These are phyloP conservation scores for Drosophila sordidula DNA, from an alignment of 2,888 invertebrate species.

Conservation along the genomic window DNA sequence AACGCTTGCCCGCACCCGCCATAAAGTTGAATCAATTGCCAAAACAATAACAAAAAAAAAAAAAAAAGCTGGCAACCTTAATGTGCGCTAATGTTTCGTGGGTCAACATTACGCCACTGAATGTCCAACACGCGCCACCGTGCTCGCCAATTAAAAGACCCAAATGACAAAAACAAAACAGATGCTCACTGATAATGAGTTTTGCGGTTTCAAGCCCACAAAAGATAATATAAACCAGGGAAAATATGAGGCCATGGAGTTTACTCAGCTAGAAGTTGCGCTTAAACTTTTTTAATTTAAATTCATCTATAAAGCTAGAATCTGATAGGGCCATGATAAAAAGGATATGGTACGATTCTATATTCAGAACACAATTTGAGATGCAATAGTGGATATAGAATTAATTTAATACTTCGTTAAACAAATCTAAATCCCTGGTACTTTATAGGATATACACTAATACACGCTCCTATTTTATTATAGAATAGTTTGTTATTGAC, in stretches of 20 bases:
- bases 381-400: too few relatives aligned
- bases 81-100: slow-evolving; percentile 36
- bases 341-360: too few relatives aligned
- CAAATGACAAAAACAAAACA: slow-evolving; percentile 37
- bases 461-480: too few relatives aligned
- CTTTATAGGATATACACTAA: too few relatives aligned
- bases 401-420: too few relatives aligned
- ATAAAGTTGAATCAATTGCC: slow-evolving; percentile 61
- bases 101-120: slow-evolving; percentile 29
- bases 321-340: too few relatives aligned
- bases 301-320: too few relatives aligned
- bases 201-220: not conserved
- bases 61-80: slow-evolving; percentile 30
- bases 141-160: slow-evolving; percentile 52
- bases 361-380: too few relatives aligned
- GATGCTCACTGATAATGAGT: slow-evolving; percentile 29
- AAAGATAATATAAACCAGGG: not conserved
- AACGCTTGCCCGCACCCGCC: slow-evolving; percentile 51
- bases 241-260: not conserved
- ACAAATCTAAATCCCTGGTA: too few relatives aligned
- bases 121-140: slow-evolving; percentile 49
- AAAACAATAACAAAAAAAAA: slow-evolving; percentile 10
- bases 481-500: too few relatives aligned
- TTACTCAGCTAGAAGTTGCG: slow-evolving; percentile 1
- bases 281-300: not conserved